Conservation (phyloP, 1,140 invertebrate species). For the Ceratina japonica region DNA sequence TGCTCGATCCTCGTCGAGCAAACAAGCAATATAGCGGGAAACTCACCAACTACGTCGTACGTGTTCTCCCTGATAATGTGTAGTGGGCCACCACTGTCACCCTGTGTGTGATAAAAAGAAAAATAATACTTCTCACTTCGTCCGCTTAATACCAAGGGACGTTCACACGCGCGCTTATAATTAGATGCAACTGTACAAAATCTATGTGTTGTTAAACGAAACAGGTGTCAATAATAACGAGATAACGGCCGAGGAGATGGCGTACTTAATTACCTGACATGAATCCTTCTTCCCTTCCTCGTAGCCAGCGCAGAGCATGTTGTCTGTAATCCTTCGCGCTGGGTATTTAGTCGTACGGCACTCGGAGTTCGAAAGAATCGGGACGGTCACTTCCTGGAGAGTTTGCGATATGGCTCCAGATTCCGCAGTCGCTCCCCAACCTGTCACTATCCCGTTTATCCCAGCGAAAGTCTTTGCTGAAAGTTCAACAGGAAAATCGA, state of each 20-base stretch:
- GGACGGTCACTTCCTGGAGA: slow-evolving; percentile 83
- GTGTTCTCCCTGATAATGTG: slow-evolving; percentile 78
- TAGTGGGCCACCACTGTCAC: slow-evolving; percentile 85
- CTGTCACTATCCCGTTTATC: slow-evolving; percentile 81
- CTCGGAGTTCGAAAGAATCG: slow-evolving; percentile 86
- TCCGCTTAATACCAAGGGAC: background rate
- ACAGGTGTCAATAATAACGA: background rate
- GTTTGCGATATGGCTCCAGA: slow-evolving; percentile 80
- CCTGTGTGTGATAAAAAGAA: slow-evolving; percentile 75
- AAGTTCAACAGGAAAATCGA: background rate
- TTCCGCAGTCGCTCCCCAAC: slow-evolving; percentile 84
- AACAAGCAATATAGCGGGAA: background rate
- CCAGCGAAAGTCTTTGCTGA: slow-evolving; percentile 77
- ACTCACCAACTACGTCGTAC: slow-evolving; percentile 80
- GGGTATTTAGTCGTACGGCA: slow-evolving; percentile 86
- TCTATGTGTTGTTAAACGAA: background rate
- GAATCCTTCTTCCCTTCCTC: slow-evolving; percentile 87
- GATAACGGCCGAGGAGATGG: background rate
- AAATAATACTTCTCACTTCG: background rate
- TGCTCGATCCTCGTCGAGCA: background rate
- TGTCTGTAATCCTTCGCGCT: slow-evolving; percentile 86
- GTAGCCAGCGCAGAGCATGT: slow-evolving; percentile 92
- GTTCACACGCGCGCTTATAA: background rate
- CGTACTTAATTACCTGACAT: slow-evolving; percentile 81
- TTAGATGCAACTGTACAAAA: slow-evolving; percentile 11